These are phyloP conservation scores for Ellobius talpinus DNA, from an alignment of 2,113 vertebrate genomes.

Conservation along the genomic window DNA sequence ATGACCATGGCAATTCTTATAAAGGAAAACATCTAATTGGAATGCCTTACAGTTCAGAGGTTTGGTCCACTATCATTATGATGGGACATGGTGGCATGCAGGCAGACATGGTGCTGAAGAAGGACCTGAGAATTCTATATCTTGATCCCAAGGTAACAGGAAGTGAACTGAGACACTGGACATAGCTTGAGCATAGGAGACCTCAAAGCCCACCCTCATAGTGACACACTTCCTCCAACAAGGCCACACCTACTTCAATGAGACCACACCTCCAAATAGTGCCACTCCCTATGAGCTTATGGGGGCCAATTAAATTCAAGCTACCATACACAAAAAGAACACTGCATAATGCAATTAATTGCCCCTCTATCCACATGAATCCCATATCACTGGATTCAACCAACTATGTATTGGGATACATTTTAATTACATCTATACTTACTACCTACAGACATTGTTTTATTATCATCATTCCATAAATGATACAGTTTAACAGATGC, in stretches of 20 bases:
- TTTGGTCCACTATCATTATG: not conserved
- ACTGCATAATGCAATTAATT: not conserved
- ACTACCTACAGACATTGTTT: not conserved
- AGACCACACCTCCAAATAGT: not conserved
- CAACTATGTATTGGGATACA: not conserved
- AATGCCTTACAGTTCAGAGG: not conserved
- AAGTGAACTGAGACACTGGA: not conserved
- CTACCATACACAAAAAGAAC: not conserved
- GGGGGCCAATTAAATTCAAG: not conserved
- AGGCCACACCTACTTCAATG: not conserved
- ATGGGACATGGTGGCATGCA: not conserved
- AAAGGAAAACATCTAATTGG: no score
- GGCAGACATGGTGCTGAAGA: not conserved
- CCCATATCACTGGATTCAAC: not conserved
- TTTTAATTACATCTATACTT: not conserved
- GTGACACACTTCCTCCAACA: not conserved
- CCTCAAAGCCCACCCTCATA: not conserved
- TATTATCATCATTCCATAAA: not conserved
- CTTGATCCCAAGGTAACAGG: not conserved
- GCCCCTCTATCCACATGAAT: not conserved
- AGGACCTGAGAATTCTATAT: not conserved
- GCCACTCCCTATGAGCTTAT: not conserved
- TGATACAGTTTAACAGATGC: not conserved
- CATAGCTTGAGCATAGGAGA: not conserved
- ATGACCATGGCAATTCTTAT: no score